Conservation (phyloP, 2,888 invertebrate genomes). For the Drosophila planitibia region DNA sequence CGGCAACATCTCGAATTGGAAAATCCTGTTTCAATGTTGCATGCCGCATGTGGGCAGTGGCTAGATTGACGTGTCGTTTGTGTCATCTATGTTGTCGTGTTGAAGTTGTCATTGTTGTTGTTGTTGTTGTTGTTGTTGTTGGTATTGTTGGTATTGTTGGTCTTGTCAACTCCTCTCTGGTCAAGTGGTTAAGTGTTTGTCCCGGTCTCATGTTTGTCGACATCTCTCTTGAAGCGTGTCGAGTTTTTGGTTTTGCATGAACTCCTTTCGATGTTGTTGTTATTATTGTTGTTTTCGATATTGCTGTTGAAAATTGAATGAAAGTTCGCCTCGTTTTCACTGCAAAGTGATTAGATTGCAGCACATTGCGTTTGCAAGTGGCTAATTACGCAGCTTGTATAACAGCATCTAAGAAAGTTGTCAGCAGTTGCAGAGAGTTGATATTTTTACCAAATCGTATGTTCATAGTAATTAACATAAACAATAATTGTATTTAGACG, state of each 20-base stretch:
- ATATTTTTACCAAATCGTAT: background rate
- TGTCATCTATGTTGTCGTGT: conserved; percentile 64
- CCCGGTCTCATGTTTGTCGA: conserved; percentile 47
- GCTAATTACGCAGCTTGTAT: conserved; percentile 60
- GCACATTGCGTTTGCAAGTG: conserved; percentile 39
- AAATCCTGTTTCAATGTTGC: conserved; percentile 73
- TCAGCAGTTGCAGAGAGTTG: background rate
- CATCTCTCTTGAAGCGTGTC: conserved; percentile 51
- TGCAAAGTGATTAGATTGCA: conserved; percentile 70
- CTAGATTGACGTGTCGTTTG: conserved; percentile 77
- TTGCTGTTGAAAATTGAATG: conserved; percentile 55
- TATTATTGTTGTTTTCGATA: conserved; percentile 17
- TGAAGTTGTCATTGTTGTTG: conserved; percentile 28
- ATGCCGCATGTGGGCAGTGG: conserved; percentile 72
- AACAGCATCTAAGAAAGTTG: conserved; percentile 38
- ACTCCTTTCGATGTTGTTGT: conserved; percentile 41
- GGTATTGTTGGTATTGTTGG: conserved; percentile 34
- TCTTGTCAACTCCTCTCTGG: conserved; percentile 25
- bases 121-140: conserved; percentile 49
- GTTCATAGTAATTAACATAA: conserved; percentile 8
- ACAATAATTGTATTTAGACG: background rate
- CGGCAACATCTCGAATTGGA: conserved; percentile 68
- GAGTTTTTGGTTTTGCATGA: conserved; percentile 63
- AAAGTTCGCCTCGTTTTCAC: conserved; percentile 73
- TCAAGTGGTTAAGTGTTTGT: conserved; percentile 60